phyloP scores from a whole-genome alignment of 1,140 invertebrate species.

The Bombus consobrinus region DNA sequence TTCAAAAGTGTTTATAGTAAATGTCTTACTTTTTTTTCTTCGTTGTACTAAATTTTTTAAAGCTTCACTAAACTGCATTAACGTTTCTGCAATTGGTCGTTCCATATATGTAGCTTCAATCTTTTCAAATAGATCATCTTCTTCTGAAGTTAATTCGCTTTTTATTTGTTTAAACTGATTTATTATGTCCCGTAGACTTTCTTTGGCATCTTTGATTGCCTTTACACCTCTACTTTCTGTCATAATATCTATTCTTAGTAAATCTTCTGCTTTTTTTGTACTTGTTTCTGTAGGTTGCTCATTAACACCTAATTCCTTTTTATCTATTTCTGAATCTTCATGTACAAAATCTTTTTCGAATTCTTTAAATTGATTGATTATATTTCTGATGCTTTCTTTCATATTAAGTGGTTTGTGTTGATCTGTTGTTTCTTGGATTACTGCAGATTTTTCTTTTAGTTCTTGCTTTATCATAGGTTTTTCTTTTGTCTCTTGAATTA shows the following conservation, averaged over 20 bases:
- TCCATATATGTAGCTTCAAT: slow-evolving; percentile 76
- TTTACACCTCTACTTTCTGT: slow-evolving; percentile 38
- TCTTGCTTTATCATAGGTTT: slow-evolving; percentile 31
- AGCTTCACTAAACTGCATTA: slow-evolving; percentile 78
- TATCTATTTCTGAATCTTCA: slow-evolving; percentile 62
- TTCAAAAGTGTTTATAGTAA: neutral
- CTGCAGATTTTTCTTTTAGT: slow-evolving; percentile 42
- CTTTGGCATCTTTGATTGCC: slow-evolving; percentile 69
- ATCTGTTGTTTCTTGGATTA: slow-evolving; percentile 29
- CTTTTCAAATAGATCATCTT: slow-evolving; percentile 75
- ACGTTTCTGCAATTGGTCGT: slow-evolving; percentile 76
- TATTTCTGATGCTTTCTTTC: slow-evolving; percentile 79
- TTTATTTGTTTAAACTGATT: slow-evolving; percentile 77
- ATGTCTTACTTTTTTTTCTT: slow-evolving; percentile 62
- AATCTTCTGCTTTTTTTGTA: slow-evolving; percentile 29
- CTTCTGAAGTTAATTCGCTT: slow-evolving; percentile 75
- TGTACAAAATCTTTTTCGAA: slow-evolving; percentile 77
- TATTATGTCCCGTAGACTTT: slow-evolving; percentile 78
- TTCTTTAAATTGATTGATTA: slow-evolving; percentile 80
- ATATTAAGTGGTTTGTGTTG: slow-evolving; percentile 61
- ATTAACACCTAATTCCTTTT: slow-evolving; percentile 14
- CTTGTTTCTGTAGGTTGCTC: slow-evolving; percentile 22
- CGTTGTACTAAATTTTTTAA: slow-evolving; percentile 76
- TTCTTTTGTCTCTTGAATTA: slow-evolving; percentile 44
- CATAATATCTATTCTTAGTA: slow-evolving; percentile 39